Percentiles rank a stretch among this genome's conserved stretches.
phyloP scores from a whole-genome alignment of 2,888 invertebrate species.

The Eledone cirrhosa region DNA sequence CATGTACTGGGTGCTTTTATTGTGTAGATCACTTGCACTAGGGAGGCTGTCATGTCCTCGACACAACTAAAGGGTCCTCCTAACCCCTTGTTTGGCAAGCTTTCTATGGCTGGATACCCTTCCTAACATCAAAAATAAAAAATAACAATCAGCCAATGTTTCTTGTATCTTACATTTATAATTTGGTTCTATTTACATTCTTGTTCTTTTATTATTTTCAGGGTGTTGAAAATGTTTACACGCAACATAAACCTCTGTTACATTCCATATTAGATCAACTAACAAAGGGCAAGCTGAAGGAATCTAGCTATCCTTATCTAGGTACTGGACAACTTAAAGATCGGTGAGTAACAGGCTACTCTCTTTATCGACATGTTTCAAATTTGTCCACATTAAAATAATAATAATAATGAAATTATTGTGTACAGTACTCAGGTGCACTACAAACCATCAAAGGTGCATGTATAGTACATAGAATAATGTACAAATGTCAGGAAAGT shows the following conservation, averaged over 20 bases:
- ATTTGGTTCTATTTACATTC: background rate
- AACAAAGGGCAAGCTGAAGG: conserved; percentile 87
- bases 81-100: no score
- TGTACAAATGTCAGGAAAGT: no score
- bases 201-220: conserved; percentile 33
- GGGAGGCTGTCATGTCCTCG: no score
- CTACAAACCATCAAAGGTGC: no score
- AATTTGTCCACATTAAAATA: background rate
- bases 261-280: conserved; percentile 89
- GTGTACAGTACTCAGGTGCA: no score
- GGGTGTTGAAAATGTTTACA: conserved; percentile 99
- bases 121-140: background rate
- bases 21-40: no score
- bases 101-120: no score
- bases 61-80: no score
- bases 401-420: no score
- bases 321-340: conserved; percentile 71
- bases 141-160: background rate
- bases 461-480: no score
- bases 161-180: background rate
- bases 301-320: conserved; percentile 84
- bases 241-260: conserved; percentile 94
- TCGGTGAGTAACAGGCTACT: conserved; percentile 54
- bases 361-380: background rate
- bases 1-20: no score